These are phyloP conservation scores for Ormia ochracea DNA, from an alignment of 2,888 invertebrate genomes.

Conservation along the genomic window DNA sequence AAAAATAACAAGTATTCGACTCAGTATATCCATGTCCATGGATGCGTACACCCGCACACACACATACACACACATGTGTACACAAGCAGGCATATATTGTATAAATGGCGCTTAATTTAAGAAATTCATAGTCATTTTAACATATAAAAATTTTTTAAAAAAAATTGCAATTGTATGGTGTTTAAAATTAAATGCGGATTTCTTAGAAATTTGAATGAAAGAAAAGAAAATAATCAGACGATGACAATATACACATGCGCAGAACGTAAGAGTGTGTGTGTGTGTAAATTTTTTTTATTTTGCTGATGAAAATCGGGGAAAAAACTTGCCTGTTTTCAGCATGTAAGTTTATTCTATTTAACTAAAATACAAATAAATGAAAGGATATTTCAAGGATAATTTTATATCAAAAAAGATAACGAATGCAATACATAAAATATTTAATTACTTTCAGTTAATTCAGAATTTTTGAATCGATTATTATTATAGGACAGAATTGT, in stretches of 20 bases:
- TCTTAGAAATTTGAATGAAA: constrained; percentile 3
- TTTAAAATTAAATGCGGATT: neutral
- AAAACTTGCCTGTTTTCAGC: too few species aligned
- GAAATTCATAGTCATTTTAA: constrained; percentile 38
- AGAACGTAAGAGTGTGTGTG: neutral
- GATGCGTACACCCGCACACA: too few species aligned
- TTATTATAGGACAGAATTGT: too few species aligned
- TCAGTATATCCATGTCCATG: constrained; percentile 18
- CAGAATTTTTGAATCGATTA: too few species aligned
- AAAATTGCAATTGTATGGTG: constrained; percentile 1
- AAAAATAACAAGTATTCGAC: constrained; percentile 26
- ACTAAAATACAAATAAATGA: too few species aligned
- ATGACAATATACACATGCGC: neutral
- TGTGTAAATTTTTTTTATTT: neutral
- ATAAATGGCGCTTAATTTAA: constrained; percentile 49
- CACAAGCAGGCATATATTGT: neutral
- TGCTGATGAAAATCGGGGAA: too few species aligned
- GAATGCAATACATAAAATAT: too few species aligned
- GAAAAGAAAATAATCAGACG: neutral
- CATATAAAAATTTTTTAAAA: neutral
- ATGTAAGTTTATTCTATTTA: too few species aligned
- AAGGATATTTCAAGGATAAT: too few species aligned
- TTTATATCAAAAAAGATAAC: too few species aligned
- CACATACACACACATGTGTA: neutral
- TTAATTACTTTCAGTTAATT: too few species aligned